Base-by-base conservation (phyloP, 1,140 invertebrate species). In the Drosophila neocordata region DNA sequence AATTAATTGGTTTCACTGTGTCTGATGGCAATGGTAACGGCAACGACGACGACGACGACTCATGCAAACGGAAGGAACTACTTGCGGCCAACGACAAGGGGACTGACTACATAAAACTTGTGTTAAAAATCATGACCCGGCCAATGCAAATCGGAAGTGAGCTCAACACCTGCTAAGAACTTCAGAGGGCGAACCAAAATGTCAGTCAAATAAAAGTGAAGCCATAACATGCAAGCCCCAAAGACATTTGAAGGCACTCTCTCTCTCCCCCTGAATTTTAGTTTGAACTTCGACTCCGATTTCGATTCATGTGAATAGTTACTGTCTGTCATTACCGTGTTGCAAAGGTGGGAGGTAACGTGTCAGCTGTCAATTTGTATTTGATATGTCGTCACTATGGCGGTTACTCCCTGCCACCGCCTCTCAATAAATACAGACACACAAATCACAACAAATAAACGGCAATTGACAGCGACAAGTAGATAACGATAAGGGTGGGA, bases 371-470 rank as follows among this genome's bases (percentile, higher is more conserved):
- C 83, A 87, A 87, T 87, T 87, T 88, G 69, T 69, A 64, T 75
- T 83, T 79, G 81, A 85, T 80, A 80, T 80, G 73, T 60, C 61
- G 73, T 69, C 73, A 68, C 65, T 74, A 57, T 22, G 48, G 13
- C 73, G 31, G 22, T 24, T 57, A 60, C 52, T 52, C 52, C 71
- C n/a, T 34, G 60, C 68, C 55, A 38, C 61, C 27, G 53, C 55
- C 31, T 13, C 76, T 48, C 9, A 48, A 48, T 48, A 48, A 48
- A 48, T 18, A 48, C 41, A 48, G 41, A 66, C 69, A 58, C 68
- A 76, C 79, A 83, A 87, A 87, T 87, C 83, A 88, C 75, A 83
- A 83, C 83, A 79, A 88, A 83, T 83, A 79, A 88, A 83, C 70
- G 78, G 35, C 83, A 83, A 87, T 88, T 87, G 82, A 87, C 83